Evolutionary conservation across 2,113 vertebrate species (phyloP).

Genomic region (Eurystomus gularis): DNA sequence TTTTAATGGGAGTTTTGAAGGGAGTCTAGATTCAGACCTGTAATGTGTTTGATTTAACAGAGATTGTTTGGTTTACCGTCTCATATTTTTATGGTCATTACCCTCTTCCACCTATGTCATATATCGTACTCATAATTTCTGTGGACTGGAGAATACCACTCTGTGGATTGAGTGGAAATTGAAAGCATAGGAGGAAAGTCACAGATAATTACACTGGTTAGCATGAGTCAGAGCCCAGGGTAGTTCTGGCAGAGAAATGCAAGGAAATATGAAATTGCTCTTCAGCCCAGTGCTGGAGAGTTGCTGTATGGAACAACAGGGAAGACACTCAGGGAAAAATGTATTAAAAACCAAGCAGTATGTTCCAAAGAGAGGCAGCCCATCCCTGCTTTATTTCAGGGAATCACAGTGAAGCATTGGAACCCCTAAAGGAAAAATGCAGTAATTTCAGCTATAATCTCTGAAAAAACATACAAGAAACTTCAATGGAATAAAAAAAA

Average conservation of each 20-base stretch:
- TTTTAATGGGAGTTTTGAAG: not conserved
- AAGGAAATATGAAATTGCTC: slow-evolving; percentile 42
- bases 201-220: slow-evolving; percentile 39
- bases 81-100: not conserved
- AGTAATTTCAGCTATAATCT: not conserved
- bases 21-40: not conserved
- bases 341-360: not conserved
- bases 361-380: not conserved
- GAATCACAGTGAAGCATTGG: not conserved
- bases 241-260: slow-evolving; percentile 18
- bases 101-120: not conserved
- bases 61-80: not conserved
- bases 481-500: not conserved
- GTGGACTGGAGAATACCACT: not conserved
- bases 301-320: not conserved
- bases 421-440: slow-evolving; percentile 22
- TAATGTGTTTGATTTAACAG: not conserved
- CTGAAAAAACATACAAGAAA: not conserved
- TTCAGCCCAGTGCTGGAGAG: slow-evolving; percentile 8
- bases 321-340: not conserved
- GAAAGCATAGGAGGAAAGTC: not conserved
- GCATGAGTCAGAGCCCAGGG: slow-evolving; percentile 11
- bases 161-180: not conserved
- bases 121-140: not conserved
- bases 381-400: not conserved